Evolutionary conservation across 2,113 vertebrate species (phyloP), one percentile per base, ranked within the genome.

Genomic region (Tonatia bakeri): DNA sequence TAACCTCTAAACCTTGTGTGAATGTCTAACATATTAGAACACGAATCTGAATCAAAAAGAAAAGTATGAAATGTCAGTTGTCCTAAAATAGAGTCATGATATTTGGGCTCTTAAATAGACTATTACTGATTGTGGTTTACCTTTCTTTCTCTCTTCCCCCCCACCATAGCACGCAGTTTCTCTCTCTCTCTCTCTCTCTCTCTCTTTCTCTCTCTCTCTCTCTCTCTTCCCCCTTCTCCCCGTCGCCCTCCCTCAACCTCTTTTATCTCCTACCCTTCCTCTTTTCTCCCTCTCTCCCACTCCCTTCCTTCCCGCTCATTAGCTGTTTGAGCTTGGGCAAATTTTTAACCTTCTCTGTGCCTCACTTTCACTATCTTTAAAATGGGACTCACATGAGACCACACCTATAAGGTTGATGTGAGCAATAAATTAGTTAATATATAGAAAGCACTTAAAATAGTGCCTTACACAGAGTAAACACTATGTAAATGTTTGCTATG

Each of bases 11-110:
- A 65, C 22, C 36, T 61, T 90, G 52, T 87, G 33, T 2, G 52
- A 40, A 69, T 94, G 61, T 56, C 45, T 85, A 91, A 11, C 86
- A 3, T 77, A 24, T 72, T 96, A 86, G 47, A 80, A 86, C 92
- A 72, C 33, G 92, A 89, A 91, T 65, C 22, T 89, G 64, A 91
- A 81, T 91, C 95, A 65, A 11, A 91, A 85, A 81, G 19, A 95
- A 87, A 95, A 47, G 43, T 64, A n/a, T 87, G 24, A 91, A 86
- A 43, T 91, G 75, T 94, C 61, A n/a, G 0, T 94, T 95, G 24
- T 26, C 47, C 36, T 95, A 47, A 83, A 64, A 73, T 61, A 33
- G 52, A 94, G n/a, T 85, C 17, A 80, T 96, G 88, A 82, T 36
- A 85, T 15, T 89, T 82, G 45, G 20, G 7, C 52, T 89, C 33